Evolutionary conservation across 1,140 invertebrate species (phyloP).

Genomic region (Tetramorium parvispinum): DNA sequence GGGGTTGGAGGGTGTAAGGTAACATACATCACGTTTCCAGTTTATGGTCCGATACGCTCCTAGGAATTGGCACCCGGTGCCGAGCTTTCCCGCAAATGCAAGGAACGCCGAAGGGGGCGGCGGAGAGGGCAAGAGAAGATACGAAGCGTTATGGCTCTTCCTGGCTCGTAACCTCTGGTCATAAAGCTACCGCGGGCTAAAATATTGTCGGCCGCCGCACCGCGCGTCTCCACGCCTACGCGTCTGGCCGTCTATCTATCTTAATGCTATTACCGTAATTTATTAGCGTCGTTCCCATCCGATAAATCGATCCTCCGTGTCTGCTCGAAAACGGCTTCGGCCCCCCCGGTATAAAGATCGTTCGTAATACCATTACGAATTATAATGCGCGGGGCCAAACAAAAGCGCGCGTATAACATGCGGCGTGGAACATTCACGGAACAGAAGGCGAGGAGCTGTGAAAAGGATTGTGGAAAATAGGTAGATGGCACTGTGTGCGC

Average conservation of each 20-base stretch:
- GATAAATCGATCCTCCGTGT: constrained; percentile 80
- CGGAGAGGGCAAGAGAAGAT: constrained; percentile 66
- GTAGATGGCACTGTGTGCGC: too few species aligned
- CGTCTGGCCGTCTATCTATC: constrained; percentile 82
- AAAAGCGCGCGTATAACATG: background rate
- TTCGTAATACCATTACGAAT: constrained; percentile 43
- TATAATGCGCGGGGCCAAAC: constrained; percentile 14
- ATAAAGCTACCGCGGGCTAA: constrained; percentile 85
- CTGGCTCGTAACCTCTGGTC: constrained; percentile 85
- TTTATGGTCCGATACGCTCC: constrained; percentile 82
- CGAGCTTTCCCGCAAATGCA: constrained; percentile 78
- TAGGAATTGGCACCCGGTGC: constrained; percentile 81
- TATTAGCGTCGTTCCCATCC: constrained; percentile 81
- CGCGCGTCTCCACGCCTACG: constrained; percentile 76
- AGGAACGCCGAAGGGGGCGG: constrained; percentile 61
- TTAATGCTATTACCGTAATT: constrained; percentile 84
- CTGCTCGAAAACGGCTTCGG: constrained; percentile 63
- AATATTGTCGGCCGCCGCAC: constrained; percentile 81
- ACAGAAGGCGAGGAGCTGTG: background rate
- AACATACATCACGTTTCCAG: constrained; percentile 79
- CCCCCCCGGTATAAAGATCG: constrained; percentile 51
- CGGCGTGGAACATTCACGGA: background rate
- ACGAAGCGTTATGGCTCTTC: constrained; percentile 84
- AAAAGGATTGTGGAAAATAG: background rate
- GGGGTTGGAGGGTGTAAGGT: constrained; percentile 62